Evolutionary conservation across 2,113 vertebrate species (phyloP), one percentile per base, ranked within the genome.

Genomic region (Phoenicopterus ruber): DNA sequence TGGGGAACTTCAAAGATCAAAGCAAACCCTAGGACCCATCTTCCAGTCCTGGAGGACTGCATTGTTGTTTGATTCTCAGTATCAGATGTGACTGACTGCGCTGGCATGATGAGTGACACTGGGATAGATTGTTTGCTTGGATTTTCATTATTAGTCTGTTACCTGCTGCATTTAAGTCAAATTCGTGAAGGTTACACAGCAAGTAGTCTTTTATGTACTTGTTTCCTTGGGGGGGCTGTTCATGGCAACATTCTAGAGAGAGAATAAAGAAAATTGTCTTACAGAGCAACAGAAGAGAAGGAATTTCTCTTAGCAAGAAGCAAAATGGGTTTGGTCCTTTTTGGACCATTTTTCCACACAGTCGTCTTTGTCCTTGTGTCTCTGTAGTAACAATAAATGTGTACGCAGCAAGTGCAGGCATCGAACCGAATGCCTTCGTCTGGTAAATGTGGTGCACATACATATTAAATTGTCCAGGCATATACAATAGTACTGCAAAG

Each of bases 401-500:
- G 70, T n/a, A 10, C 10, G 62, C 8, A 55, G 22, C 36, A 36
- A 55, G 78, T n/a, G 72, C 73, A 67, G 81, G 63, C 42, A 5
- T 8, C 49, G 36, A 4, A 1, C 14, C 4, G 66, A 26, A 11
- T 0, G 5, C 57, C 32, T 18, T 10, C 2, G 24, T 9, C n/a
- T 86, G 72, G 6, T 10, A 1, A 5, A 1, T 1, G 32, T 19
- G 71, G 10, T 15, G 61, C 66, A 26, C 36, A 1, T 19, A 17
- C 4, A 3, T 4, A 5, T 0, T 0, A 38, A 19, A 13, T 9
- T 24, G 24, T 22, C 16, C 32, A 21, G 87, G 38, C 44, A 5
- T 3, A 2, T 34, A 11, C 63, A 12, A 0, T 0, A 10, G 36
- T 29, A 6, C 58, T 61, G 65, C 77, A 63, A 11, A 52, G 77